phyloP scores from a whole-genome alignment of 2,797 vertebrate genomes.

The Synanceia verrucosa region DNA sequence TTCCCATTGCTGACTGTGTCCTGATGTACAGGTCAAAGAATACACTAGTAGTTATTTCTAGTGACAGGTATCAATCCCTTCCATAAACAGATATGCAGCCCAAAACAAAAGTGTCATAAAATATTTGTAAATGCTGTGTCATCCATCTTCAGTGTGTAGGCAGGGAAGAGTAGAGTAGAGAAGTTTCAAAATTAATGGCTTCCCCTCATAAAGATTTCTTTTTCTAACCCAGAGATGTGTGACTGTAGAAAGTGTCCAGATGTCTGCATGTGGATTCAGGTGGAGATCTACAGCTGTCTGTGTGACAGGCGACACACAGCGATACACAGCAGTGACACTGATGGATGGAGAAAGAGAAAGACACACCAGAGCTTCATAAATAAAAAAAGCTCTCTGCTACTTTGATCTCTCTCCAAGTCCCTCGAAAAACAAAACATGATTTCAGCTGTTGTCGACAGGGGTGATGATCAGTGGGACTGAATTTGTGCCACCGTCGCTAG shows the following conservation, averaged over 20 bases:
- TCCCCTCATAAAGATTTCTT: not conserved
- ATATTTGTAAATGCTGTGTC: not conserved
- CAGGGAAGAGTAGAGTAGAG: not conserved
- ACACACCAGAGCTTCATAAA: conserved; percentile 14
- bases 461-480: conserved; percentile 63
- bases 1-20: not conserved
- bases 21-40: not conserved
- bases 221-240: not conserved
- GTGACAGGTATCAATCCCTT: not conserved
- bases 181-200: not conserved
- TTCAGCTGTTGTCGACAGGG: conserved; percentile 38
- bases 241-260: not conserved
- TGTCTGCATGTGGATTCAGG: not conserved
- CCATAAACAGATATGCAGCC: conserved; percentile 1
- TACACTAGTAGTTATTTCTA: no score
- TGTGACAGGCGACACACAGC: conserved; percentile 20
- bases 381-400: not conserved
- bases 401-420: conserved; percentile 1
- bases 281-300: conserved; percentile 23
- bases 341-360: conserved; percentile 28
- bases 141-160: not conserved
- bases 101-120: not conserved
- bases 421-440: not conserved
- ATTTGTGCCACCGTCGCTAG: conserved; percentile 38
- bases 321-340: conserved; percentile 25